These are phyloP conservation scores for Mycetomoellerius zeteki DNA, from an alignment of 1,140 invertebrate species.

Conservation along the genomic window DNA sequence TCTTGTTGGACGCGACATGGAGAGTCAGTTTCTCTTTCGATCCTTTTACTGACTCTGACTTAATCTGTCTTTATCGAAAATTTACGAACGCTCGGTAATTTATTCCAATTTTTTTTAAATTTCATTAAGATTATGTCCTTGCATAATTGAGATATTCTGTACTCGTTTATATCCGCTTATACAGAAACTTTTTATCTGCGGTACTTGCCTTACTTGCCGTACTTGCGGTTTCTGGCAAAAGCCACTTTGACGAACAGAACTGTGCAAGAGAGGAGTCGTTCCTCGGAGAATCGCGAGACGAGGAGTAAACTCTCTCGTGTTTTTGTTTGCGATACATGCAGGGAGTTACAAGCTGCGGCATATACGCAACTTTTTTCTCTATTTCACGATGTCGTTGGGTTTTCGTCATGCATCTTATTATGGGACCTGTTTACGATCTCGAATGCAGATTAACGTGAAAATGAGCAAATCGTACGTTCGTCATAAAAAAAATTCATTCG, in stretches of 20 bases:
- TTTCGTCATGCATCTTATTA: conserved; percentile 42
- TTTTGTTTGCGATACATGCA: conserved; percentile 65
- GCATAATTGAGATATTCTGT: neutral
- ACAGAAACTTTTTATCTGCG: neutral
- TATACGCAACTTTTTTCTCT: conserved; percentile 58
- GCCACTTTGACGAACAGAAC: neutral
- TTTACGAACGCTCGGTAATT: neutral
- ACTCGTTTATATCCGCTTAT: neutral
- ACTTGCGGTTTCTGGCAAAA: conserved; percentile 13
- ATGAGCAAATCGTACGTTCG: conserved; percentile 16
- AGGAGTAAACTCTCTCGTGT: conserved; percentile 57
- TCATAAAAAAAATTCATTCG: conserved; percentile 17
- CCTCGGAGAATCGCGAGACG: neutral
- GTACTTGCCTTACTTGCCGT: neutral
- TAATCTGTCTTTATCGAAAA: neutral
- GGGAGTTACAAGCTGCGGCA: conserved; percentile 50
- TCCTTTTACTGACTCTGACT: neutral
- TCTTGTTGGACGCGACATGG: neutral
- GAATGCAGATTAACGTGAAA: conserved; percentile 40
- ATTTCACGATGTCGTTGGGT: conserved; percentile 69
- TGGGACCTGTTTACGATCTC: conserved; percentile 56
- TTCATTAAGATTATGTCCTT: neutral
- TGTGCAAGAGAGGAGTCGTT: neutral
- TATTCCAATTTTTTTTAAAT: neutral
- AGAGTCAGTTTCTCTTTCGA: neutral